phyloP scores from a whole-genome alignment of 2,888 invertebrate species.

The Oxystoma pomonae region DNA sequence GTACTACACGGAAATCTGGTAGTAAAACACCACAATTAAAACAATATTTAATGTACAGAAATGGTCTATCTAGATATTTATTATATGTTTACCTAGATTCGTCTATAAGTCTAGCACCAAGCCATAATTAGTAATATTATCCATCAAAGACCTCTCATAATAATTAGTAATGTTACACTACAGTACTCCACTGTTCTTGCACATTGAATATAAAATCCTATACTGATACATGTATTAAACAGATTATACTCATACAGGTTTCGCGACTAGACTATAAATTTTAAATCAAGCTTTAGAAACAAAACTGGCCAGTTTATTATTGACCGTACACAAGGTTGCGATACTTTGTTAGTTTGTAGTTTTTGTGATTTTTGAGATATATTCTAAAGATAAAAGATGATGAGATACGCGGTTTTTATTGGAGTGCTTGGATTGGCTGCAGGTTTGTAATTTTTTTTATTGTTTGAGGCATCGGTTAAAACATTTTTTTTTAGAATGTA shows the following conservation, averaged over 20 bases:
- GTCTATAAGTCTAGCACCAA: too few species aligned
- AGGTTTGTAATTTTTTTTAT: neutral
- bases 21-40: too few species aligned
- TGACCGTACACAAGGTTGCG: neutral
- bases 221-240: too few species aligned
- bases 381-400: neutral
- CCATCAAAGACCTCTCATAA: too few species aligned
- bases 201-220: neutral
- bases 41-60: too few species aligned
- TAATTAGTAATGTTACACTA: too few species aligned
- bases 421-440: neutral
- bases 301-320: neutral
- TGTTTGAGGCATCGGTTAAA: too few species aligned
- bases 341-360: neutral
- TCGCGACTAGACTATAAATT: neutral
- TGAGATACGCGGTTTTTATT: neutral
- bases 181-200: neutral
- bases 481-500: too few species aligned
- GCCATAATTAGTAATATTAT: too few species aligned
- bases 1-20: too few species aligned
- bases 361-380: neutral
- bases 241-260: neutral
- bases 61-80: too few species aligned
- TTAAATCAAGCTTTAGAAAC: neutral
- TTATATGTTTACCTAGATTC: too few species aligned